Evolutionary conservation across 2,797 vertebrate genomes (phyloP).

Genomic region (Hafferia zeledoni): DNA sequence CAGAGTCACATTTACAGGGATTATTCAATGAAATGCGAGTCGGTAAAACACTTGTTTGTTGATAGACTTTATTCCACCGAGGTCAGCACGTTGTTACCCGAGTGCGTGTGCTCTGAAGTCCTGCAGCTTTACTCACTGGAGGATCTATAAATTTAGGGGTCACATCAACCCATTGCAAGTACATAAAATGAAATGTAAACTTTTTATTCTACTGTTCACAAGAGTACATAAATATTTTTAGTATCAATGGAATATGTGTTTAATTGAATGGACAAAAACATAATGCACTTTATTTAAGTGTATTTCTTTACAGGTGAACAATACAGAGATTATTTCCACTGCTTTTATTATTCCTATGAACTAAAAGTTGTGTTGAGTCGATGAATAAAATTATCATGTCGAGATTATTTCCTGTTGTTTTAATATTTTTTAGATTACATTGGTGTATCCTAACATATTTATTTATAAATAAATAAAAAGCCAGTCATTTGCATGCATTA

Average conservation of each 20-base stretch:
- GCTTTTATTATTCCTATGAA: neutral
- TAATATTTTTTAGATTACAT: neutral
- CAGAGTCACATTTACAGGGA: neutral
- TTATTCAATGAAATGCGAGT: neutral
- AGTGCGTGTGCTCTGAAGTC: rapidly evolving
- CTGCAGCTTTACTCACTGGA: neutral
- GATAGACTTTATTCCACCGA: neutral
- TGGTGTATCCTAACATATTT: neutral
- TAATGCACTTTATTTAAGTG: neutral
- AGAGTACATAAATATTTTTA: neutral
- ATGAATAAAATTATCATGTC: neutral
- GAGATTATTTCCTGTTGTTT: neutral
- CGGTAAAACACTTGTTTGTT: neutral
- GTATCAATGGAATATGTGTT: neutral
- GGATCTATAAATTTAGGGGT: neutral
- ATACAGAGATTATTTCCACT: neutral
- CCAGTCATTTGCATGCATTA: neutral
- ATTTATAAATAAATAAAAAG: conserved; percentile 25
- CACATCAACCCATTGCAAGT: neutral
- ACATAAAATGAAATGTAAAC: rapidly evolving
- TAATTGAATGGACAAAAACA: neutral
- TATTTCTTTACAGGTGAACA: neutral
- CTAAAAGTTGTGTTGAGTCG: neutral
- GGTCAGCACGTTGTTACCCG: neutral
- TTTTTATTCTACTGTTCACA: neutral